Conservation (phyloP, 2,888 invertebrate species). For the Phortica magna region DNA sequence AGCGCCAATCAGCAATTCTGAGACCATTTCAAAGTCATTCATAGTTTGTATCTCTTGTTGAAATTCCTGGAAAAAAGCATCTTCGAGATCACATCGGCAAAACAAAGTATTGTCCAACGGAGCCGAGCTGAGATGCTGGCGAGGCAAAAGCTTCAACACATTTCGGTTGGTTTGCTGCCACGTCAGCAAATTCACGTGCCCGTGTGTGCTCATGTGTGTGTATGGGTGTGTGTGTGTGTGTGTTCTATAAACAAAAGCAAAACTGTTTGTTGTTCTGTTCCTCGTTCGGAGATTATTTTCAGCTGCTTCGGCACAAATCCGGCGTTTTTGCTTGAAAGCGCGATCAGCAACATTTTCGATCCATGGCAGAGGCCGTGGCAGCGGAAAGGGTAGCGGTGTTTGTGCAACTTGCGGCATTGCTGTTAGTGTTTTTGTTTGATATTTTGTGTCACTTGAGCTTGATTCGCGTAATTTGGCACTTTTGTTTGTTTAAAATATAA, state of each 20-base stretch:
- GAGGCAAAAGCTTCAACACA: neutral
- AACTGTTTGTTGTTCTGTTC: neutral
- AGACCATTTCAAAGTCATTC: neutral
- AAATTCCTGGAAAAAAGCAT: too few species aligned
- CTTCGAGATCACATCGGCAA: too few species aligned
- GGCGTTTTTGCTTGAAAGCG: neutral
- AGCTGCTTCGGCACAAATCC: conserved; percentile 16
- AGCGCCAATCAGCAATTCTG: too few species aligned
- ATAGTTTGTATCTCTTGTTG: neutral
- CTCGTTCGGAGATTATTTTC: conserved; percentile 4
- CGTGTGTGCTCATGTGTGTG: too few species aligned
- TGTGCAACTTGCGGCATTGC: neutral
- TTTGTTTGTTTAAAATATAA: neutral
- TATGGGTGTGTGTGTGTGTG: too few species aligned
- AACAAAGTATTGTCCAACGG: too few species aligned
- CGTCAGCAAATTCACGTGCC: conserved; percentile 4
- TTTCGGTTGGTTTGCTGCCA: neutral
- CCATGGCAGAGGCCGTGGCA: neutral
- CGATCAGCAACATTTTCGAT: neutral
- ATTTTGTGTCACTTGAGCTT: conserved; percentile 10
- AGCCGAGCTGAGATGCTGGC: too few species aligned
- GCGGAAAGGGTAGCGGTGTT: neutral
- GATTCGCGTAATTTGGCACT: neutral
- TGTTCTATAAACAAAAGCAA: neutral
- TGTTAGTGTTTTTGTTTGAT: neutral